Evolutionary conservation across 2,113 vertebrate genomes (phyloP).

Genomic region (Pteronura brasiliensis): DNA sequence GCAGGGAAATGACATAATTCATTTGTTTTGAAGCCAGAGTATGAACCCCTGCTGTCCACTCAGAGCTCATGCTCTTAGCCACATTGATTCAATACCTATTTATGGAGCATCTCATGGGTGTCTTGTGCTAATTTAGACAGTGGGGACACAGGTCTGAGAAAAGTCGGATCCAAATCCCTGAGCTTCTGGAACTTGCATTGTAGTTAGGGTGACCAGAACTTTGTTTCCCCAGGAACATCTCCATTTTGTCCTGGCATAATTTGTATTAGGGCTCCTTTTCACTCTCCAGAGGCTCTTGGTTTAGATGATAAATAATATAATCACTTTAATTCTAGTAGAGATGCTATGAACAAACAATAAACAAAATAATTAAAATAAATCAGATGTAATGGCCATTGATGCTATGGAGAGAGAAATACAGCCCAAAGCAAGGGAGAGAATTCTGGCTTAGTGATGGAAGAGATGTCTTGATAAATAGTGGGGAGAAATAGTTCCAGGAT

Average conservation of each 20-base stretch:
- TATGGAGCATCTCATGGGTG: background rate
- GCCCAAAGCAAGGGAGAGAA: background rate
- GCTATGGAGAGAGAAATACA: background rate
- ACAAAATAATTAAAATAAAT: background rate
- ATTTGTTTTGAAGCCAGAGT: too few species aligned
- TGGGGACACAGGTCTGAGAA: background rate
- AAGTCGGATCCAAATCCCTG: background rate
- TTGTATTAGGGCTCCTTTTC: background rate
- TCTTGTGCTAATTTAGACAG: background rate
- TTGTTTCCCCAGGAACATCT: rapidly evolving
- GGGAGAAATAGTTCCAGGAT: background rate
- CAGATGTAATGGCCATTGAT: background rate
- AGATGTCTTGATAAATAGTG: background rate
- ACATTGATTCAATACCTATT: background rate
- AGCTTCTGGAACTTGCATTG: background rate
- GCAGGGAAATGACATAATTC: background rate
- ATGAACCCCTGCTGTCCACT: background rate
- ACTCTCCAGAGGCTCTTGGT: background rate
- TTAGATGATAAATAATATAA: background rate
- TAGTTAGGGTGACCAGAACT: background rate
- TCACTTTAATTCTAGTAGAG: background rate
- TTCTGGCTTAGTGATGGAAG: background rate
- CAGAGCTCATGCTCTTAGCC: background rate
- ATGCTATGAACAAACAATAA: background rate
- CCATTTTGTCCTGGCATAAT: background rate